Evolutionary conservation across 2,113 vertebrate species (phyloP).

Genomic region (Daboia siamensis): DNA sequence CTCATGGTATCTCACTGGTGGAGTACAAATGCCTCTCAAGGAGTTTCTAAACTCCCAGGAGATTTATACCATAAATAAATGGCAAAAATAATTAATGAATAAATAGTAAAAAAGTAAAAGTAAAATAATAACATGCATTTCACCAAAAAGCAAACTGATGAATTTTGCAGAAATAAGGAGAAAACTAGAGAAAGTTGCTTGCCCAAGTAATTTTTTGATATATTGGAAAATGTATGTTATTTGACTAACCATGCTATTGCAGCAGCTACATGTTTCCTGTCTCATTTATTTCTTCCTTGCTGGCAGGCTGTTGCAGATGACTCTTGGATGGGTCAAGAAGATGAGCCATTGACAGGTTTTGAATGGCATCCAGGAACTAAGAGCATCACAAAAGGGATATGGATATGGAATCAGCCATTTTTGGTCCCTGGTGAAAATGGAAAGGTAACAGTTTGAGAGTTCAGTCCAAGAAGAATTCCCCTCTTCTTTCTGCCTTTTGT

Average conservation of each 20-base stretch:
- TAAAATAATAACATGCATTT: background rate
- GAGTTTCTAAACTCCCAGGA: background rate
- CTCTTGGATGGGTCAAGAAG: constrained; percentile 23
- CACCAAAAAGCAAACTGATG: background rate
- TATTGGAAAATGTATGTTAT: background rate
- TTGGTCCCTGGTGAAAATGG: constrained; percentile 52
- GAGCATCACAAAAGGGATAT: constrained; percentile 57
- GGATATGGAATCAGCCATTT: constrained; percentile 69
- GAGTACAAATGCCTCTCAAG: background rate
- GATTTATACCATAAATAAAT: background rate
- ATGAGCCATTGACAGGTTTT: constrained; percentile 42
- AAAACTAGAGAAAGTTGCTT: background rate
- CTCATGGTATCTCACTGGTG: background rate
- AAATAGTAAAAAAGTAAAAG: background rate
- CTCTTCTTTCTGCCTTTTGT: background rate
- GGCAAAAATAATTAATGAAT: background rate
- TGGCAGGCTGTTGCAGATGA: constrained; percentile 47
- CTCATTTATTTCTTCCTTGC: background rate
- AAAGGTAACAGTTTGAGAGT: constrained; percentile 47
- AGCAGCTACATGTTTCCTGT: background rate
- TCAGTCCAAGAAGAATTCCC: background rate
- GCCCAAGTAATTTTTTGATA: background rate
- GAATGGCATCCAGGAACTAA: constrained; percentile 44
- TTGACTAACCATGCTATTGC: background rate
- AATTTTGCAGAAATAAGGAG: background rate